Conservation (phyloP, 2,888 invertebrate species). For the Polyommatus iphigenia region DNA sequence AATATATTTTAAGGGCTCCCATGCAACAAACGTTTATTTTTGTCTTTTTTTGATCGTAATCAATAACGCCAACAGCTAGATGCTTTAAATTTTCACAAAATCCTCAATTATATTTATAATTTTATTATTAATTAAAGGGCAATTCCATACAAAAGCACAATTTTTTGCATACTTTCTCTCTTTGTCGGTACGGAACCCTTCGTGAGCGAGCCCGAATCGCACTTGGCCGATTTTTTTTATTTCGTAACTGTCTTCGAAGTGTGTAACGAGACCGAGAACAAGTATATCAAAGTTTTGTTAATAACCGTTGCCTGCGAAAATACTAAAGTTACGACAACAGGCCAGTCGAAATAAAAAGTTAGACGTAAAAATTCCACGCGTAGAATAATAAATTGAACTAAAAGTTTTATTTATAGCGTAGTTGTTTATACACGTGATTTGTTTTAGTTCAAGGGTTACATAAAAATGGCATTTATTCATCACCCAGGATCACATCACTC, state of each 20-base stretch:
- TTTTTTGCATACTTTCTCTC: too few relatives aligned
- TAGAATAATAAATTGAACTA: not conserved
- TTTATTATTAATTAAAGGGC: too few relatives aligned
- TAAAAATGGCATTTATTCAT: not conserved
- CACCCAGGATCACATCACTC: too few relatives aligned
- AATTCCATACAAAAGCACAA: too few relatives aligned
- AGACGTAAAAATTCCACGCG: not conserved
- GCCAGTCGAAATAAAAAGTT: not conserved
- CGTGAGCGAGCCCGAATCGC: too few relatives aligned
- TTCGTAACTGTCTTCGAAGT: constrained; percentile 6
- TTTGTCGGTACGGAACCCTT: too few relatives aligned
- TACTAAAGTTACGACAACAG: not conserved
- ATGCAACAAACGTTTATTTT: too few relatives aligned
- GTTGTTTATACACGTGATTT: not conserved
- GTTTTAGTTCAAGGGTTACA: not conserved
- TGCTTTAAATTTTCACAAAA: too few relatives aligned
- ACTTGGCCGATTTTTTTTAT: constrained; percentile 5
- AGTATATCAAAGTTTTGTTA: constrained; percentile 10
- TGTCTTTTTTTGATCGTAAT: too few relatives aligned
- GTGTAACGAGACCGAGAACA: not conserved
- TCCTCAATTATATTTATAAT: too few relatives aligned
- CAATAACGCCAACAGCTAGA: too few relatives aligned
- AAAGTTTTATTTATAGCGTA: not conserved
- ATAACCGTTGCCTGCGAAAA: constrained; percentile 1
- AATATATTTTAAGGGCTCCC: too few relatives aligned